A percentile compares a stretch with the other conserved stretches of the same genome.
Conservation (phyloP, 2,888 invertebrate species). For the Leptinotarsa haldemani region DNA sequence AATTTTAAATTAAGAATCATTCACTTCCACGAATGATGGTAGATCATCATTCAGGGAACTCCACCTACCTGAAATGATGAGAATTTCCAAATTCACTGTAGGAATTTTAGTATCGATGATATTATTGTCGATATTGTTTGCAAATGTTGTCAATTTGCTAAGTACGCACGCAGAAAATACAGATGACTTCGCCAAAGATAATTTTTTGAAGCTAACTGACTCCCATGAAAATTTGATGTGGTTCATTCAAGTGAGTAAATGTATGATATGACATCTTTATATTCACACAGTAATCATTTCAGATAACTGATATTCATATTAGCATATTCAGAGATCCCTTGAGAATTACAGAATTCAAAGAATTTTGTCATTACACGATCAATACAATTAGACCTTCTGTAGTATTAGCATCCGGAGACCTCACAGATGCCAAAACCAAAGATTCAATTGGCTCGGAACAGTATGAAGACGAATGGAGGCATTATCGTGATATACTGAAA, state of each 20-base stretch:
- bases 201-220: conserved; percentile 69
- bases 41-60: neutral
- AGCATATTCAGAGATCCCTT: conserved; percentile 83
- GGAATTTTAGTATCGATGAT: conserved; percentile 73
- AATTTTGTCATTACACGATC: conserved; percentile 83
- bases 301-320: conserved; percentile 92
- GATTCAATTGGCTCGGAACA: conserved; percentile 86
- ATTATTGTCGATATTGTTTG: conserved; percentile 75
- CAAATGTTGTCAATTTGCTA: conserved; percentile 76
- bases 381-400: conserved; percentile 78
- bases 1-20: neutral
- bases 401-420: conserved; percentile 87
- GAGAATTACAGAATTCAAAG: conserved; percentile 80
- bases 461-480: conserved; percentile 84
- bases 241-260: conserved; percentile 77
- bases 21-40: neutral
- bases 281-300: conserved; percentile 50
- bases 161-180: conserved; percentile 68
- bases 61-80: conserved; percentile 66
- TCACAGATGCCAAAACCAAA: conserved; percentile 87
- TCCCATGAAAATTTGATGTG: conserved; percentile 74
- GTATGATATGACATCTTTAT: neutral
- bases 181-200: conserved; percentile 47
- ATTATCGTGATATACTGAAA: conserved; percentile 78
- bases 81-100: conserved; percentile 73